A percentile compares a stretch with the other conserved stretches of the same genome.
These are phyloP conservation scores for Sterna hirundo DNA, from an alignment of 2,113 vertebrate species.

Conservation along the genomic window DNA sequence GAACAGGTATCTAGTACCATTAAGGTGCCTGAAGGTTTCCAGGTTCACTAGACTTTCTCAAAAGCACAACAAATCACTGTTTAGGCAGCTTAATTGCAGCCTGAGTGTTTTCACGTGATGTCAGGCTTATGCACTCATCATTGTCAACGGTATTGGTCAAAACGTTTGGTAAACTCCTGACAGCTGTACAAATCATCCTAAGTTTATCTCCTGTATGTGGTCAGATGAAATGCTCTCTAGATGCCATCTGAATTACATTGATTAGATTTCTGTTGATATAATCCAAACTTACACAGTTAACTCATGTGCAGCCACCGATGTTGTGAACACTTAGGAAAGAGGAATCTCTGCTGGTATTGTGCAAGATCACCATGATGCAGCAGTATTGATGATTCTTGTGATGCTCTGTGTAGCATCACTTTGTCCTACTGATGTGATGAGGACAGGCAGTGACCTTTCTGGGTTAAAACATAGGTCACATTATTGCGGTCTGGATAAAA, in stretches of 20 bases:
- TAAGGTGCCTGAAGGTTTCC: not conserved
- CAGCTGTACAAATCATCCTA: not conserved
- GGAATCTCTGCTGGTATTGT: not conserved
- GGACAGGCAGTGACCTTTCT: not conserved
- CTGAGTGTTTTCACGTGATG: not conserved
- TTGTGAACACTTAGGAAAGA: not conserved
- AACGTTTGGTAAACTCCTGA: not conserved
- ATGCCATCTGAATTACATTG: not conserved
- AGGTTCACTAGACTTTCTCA: not conserved
- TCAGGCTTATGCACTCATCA: not conserved
- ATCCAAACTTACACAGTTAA: not conserved
- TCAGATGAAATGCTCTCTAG: not conserved
- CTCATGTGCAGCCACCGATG: not conserved
- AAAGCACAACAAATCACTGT: not conserved
- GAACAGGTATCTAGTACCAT: not conserved
- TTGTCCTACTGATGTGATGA: not conserved
- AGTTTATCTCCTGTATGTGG: not conserved
- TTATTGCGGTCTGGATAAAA: not conserved
- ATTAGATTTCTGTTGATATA: not conserved
- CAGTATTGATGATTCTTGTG: not conserved
- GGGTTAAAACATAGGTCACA: not conserved
- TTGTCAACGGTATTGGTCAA: not conserved
- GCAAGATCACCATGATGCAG: not conserved
- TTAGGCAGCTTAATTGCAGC: not conserved
- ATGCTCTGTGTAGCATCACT: not conserved